Evolutionary conservation across 2,797 vertebrate genomes (phyloP).

Genomic region (Pangasius djambal): DNA sequence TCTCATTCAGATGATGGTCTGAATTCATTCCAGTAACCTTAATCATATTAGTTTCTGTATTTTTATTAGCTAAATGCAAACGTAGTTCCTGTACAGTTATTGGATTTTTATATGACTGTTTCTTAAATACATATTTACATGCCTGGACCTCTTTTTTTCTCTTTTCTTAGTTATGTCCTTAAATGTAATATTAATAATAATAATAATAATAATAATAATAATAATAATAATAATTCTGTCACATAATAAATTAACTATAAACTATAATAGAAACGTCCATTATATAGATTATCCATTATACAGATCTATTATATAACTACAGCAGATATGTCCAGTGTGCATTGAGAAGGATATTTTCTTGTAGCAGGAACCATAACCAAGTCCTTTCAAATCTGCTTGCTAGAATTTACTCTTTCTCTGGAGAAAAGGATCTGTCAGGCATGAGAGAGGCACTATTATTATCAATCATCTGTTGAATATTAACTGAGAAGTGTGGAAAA

Average conservation of each 20-base stretch:
- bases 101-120: neutral
- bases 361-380: slow-evolving; percentile 7
- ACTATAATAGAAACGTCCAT: neutral
- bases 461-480: slow-evolving; percentile 58
- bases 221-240: neutral
- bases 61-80: slow-evolving; percentile 6
- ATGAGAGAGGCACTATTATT: slow-evolving; percentile 49
- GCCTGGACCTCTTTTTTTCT: slow-evolving; percentile 38
- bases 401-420: slow-evolving; percentile 53
- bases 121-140: slow-evolving; percentile 40
- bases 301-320: no score
- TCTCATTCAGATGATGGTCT: slow-evolving; percentile 9
- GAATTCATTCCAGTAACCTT: slow-evolving; percentile 31
- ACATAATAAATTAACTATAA: neutral
- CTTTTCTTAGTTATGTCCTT: slow-evolving; percentile 24
- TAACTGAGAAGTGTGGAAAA: slow-evolving; percentile 52
- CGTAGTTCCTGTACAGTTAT: slow-evolving; percentile 14
- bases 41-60: slow-evolving; percentile 18
- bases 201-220: neutral
- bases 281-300: no score
- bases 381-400: slow-evolving; percentile 29
- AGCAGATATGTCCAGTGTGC: neutral
- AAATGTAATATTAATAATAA: neutral
- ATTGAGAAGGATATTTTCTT: neutral
- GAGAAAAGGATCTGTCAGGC: slow-evolving; percentile 56